Conservation (phyloP, 1,140 invertebrate species). For the Neodiprion fabricii region DNA sequence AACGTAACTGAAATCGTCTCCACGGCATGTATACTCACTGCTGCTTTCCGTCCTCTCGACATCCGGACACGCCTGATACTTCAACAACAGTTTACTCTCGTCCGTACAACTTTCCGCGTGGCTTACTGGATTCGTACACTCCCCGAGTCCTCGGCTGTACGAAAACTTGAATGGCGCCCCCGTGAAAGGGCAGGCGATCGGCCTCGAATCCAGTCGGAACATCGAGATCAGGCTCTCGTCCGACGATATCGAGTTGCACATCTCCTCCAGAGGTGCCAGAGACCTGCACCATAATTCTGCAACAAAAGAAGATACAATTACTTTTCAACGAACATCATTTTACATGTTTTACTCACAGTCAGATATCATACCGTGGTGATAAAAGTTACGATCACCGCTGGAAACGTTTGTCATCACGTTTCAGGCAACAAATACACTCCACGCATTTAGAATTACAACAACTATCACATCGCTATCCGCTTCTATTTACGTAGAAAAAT, state of each 20-base stretch:
- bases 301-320: constrained; percentile 19
- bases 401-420: no score
- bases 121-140: constrained; percentile 66
- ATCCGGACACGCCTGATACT: constrained; percentile 73
- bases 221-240: constrained; percentile 77
- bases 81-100: constrained; percentile 66
- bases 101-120: constrained; percentile 71
- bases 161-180: constrained; percentile 81
- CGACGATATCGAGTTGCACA: constrained; percentile 72
- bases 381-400: no score
- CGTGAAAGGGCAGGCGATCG: constrained; percentile 75
- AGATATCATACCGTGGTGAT: no score
- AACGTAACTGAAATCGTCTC: neutral
- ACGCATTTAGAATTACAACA: no score
- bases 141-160: constrained; percentile 71
- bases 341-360: neutral
- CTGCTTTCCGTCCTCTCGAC: constrained; percentile 63
- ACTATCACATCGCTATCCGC: no score
- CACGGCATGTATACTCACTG: constrained; percentile 46
- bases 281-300: constrained; percentile 66
- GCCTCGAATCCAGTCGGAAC: constrained; percentile 72
- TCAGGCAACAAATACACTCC: no score
- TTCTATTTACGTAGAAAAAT: no score
- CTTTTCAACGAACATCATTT: neutral
- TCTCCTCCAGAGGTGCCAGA: constrained; percentile 63